Conservation (phyloP, 1,140 invertebrate genomes). For the Drosophila setifemur region DNA sequence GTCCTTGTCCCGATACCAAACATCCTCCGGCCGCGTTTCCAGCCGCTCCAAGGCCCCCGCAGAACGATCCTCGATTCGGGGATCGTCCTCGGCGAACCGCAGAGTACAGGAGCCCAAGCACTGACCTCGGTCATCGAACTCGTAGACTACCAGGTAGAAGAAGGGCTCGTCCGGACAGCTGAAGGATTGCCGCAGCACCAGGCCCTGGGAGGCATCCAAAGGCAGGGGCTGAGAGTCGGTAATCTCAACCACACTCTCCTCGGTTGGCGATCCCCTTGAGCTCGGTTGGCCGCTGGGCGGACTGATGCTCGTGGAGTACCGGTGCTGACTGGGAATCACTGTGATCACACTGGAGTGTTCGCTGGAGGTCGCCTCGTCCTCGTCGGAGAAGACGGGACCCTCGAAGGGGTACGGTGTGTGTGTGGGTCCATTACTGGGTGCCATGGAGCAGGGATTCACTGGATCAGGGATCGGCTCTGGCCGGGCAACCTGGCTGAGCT, state of each 20-base stretch:
- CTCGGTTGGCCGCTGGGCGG: not conserved
- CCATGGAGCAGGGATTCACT: no score
- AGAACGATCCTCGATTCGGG: slow-evolving; percentile 25
- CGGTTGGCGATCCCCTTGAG: not conserved
- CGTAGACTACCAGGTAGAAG: slow-evolving; percentile 45
- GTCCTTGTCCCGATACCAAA: slow-evolving; percentile 28
- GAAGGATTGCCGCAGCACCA: slow-evolving; percentile 27
- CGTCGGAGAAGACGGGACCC: not conserved
- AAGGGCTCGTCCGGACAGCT: not conserved
- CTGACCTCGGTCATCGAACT: not conserved
- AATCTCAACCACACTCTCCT: not conserved
- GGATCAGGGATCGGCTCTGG: no score
- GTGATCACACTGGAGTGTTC: not conserved
- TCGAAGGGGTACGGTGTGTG: no score
- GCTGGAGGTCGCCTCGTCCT: not conserved
- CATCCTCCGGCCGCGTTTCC: slow-evolving; percentile 5
- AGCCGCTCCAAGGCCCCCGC: slow-evolving; percentile 14
- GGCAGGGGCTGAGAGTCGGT: not conserved
- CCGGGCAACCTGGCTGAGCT: no score
- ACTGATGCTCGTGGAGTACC: not conserved
- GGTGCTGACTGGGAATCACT: not conserved
- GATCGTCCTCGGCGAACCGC: slow-evolving; percentile 26
- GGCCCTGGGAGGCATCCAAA: not conserved
- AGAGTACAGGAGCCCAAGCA: slow-evolving; percentile 31
- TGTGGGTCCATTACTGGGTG: no score